Evolutionary conservation across 2,888 invertebrate species (phyloP), one percentile per base, ranked within the genome.

Genomic region (Temnothorax ravouxi): DNA sequence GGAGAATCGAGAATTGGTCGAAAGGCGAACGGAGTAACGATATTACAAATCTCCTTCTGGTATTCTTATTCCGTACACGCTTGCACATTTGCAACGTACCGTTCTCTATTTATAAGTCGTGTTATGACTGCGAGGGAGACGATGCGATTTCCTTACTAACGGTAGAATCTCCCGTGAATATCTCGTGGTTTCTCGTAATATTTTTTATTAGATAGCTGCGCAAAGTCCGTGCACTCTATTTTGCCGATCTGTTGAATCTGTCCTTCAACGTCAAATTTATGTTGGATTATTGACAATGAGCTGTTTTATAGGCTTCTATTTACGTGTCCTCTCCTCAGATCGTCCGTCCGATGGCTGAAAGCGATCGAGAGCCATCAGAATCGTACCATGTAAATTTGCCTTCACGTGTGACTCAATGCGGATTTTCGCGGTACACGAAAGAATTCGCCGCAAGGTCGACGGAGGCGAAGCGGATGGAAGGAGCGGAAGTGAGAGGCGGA

Each of bases 391-490:
- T 38, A 59, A 59, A 74, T 80, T 59, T 41, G 52, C 54, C 25
- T 77, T 18, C 18, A 38, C 75, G 56, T 44, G 72, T 11, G 41
- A 21, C 56, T 79, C 34, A 47, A 80, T 67, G 71, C 81, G 50
- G 80, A 54, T 83, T 84, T 84, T 84, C 69, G 79, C 71, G 74
- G 74, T 34, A 74, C 84, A 54, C 66, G 75, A 72, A 84, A 82
- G 86, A 84, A 76, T 82, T 59, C 67, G 67, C 56, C 74, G 74
- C 82, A 86, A 84, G 86, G 84, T 82, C 76, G 84, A 61, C 71
- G 76, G 66, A 82, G 85, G 66, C 84, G 67, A 61, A 59, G 34
- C 66, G 79, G 84, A 77, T 29, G 79, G 71, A 82, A 74, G 59
- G 67, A 54, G 69, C 69, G 84, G 80, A 74, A 69, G 79, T 56